These are phyloP conservation scores for Columba livia DNA, from an alignment of 2,113 vertebrate genomes.

Conservation along the genomic window DNA sequence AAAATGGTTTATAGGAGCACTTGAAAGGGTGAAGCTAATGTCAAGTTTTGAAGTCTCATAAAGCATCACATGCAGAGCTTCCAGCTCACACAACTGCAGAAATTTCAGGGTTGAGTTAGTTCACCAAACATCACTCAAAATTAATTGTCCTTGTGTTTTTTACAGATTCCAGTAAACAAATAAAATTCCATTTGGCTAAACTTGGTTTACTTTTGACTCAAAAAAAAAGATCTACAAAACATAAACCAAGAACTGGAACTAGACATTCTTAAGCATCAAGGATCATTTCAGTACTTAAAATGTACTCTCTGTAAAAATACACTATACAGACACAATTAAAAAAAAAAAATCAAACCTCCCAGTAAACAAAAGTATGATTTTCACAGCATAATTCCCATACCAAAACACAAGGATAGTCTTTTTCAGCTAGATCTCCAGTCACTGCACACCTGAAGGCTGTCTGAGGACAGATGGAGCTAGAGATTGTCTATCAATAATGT, in stretches of 20 bases:
- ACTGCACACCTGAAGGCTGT: background rate
- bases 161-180: slow-evolving; percentile 5
- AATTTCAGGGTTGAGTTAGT: background rate
- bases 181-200: slow-evolving; percentile 3
- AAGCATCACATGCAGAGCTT: background rate
- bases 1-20: background rate
- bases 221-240: background rate
- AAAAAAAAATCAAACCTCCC: background rate
- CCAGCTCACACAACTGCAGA: background rate
- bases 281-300: background rate
- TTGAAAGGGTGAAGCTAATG: background rate
- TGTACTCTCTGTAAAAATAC: background rate
- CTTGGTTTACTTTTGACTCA: background rate
- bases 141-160: background rate
- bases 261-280: background rate
- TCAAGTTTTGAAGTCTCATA: background rate
- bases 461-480: background rate
- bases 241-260: background rate
- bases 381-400: background rate
- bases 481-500: background rate
- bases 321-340: background rate
- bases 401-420: background rate
- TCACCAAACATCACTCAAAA: background rate
- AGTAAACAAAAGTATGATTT: background rate
- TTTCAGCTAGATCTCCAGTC: background rate